A percentile compares a stretch with the other conserved stretches of the same genome.
Conservation (phyloP, 2,888 invertebrate species). For the Mimumesa dahlbomi region DNA sequence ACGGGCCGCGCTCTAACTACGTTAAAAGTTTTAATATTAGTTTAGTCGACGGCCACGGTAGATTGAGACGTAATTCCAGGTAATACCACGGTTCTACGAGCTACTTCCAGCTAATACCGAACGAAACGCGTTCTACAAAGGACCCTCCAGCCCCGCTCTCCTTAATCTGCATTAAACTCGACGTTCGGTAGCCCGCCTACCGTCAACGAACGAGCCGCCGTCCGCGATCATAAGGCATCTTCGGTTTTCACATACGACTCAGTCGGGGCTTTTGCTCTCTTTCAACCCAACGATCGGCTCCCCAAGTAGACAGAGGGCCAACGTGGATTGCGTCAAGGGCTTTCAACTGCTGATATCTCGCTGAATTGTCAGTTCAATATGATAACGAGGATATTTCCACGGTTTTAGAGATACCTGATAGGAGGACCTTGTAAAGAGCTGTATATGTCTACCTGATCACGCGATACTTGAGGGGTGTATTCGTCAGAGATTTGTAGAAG, state of each 20-base stretch:
- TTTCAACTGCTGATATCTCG: too few relatives aligned
- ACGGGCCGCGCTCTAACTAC: conserved; percentile 79
- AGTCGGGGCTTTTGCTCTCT: conserved; percentile 5
- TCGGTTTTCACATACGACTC: conserved; percentile 52
- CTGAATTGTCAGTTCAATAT: too few relatives aligned
- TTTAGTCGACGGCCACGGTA: conserved; percentile 80
- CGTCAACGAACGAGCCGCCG: conserved; percentile 57
- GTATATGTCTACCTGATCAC: too few relatives aligned
- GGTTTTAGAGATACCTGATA: too few relatives aligned
- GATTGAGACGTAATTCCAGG: conserved; percentile 81
- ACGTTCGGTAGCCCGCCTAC: conserved; percentile 71
- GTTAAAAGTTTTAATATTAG: conserved; percentile 81
- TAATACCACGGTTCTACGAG: conserved; percentile 79
- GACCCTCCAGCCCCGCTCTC: conserved; percentile 73
- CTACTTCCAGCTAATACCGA: conserved; percentile 79
- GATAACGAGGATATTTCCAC: too few relatives aligned
- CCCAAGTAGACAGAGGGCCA: too few relatives aligned
- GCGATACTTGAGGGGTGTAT: too few relatives aligned
- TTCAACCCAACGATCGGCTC: neutral
- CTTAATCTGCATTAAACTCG: conserved; percentile 79
- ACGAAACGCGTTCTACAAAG: conserved; percentile 78
- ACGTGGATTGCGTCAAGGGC: neutral
- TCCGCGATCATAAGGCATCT: conserved; percentile 61
- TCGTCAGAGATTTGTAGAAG: too few relatives aligned
- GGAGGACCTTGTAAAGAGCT: too few relatives aligned